Conservation (phyloP, 2,888 invertebrate species). For the Helleia helle region DNA sequence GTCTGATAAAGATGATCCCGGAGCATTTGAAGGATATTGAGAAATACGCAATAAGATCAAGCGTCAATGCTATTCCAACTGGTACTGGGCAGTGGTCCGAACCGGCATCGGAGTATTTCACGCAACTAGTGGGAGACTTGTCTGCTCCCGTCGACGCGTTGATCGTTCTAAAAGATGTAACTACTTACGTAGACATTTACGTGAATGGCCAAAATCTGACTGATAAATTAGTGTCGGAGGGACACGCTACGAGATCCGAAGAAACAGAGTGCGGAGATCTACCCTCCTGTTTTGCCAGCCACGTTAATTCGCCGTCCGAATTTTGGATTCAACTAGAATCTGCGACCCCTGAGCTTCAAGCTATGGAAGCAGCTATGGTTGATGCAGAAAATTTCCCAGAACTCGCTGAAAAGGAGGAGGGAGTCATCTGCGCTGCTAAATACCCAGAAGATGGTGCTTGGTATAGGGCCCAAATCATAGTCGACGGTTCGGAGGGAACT, state of each 20-base stretch:
- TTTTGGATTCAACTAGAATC: constrained; percentile 87
- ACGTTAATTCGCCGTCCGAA: constrained; percentile 81
- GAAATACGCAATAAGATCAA: constrained; percentile 76
- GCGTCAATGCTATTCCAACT: constrained; percentile 78
- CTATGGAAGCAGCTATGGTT: constrained; percentile 72
- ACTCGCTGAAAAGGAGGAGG: constrained; percentile 57
- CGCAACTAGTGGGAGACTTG: constrained; percentile 60
- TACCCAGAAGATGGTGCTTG: constrained; percentile 78
- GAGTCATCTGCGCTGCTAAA: constrained; percentile 76
- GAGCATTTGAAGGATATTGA: constrained; percentile 71
- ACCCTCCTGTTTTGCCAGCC: constrained; percentile 81
- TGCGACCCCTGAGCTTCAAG: constrained; percentile 67
- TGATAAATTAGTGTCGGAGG: constrained; percentile 74
- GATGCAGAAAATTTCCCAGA: constrained; percentile 70
- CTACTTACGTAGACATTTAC: constrained; percentile 78
- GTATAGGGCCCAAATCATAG: constrained; percentile 79
- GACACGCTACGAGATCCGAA: constrained; percentile 71
- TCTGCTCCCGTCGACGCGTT: constrained; percentile 63
- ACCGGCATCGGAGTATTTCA: constrained; percentile 74
- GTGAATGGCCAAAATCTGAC: constrained; percentile 75
- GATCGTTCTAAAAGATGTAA: constrained; percentile 74
- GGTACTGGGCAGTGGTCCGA: constrained; percentile 79
- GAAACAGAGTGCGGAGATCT: constrained; percentile 65
- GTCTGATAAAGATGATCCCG: constrained; percentile 76
- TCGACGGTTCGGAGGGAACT: constrained; percentile 68